Conservation (phyloP, 2,797 vertebrate genomes). For the Fringilla coelebs region DNA sequence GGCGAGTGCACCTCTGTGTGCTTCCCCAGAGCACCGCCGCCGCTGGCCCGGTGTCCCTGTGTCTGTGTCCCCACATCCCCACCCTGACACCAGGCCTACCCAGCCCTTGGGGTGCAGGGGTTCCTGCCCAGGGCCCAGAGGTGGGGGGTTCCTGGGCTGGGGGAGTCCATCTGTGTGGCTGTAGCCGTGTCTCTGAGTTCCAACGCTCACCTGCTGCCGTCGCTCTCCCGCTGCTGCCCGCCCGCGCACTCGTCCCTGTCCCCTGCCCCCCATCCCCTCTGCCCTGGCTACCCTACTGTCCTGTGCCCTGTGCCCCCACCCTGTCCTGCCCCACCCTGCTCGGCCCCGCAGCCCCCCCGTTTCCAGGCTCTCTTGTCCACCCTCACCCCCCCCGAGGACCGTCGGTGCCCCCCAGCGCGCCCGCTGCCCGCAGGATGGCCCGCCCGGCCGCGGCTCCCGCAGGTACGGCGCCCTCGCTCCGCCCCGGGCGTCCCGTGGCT, state of each 20-base stretch:
- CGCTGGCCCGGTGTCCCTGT: background rate
- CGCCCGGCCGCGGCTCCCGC: background rate
- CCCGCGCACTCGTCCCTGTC: background rate
- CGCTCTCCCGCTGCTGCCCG: background rate
- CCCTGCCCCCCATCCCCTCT: background rate
- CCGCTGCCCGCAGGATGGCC: constrained; percentile 8
- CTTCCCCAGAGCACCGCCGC: fast-evolving
- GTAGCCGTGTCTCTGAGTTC: background rate
- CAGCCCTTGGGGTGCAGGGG: background rate
- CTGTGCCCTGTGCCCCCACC: background rate
- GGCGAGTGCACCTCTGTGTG: fast-evolving
- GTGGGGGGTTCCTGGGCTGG: background rate
- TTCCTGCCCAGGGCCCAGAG: too few relatives aligned
- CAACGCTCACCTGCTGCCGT: background rate
- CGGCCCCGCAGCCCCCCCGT: background rate
- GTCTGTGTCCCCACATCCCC: fast-evolving
- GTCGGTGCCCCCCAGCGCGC: background rate
- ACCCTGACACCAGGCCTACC: fast-evolving
- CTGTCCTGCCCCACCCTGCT: background rate
- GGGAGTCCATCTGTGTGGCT: background rate
- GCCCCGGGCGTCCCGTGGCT: background rate
- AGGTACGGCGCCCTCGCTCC: background rate
- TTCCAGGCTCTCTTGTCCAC: constrained; percentile 6
- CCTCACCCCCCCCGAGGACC: background rate
- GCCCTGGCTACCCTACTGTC: background rate